Percentiles rank a stretch among this genome's conserved stretches.
phyloP scores from a whole-genome alignment of 2,113 vertebrate species.

The Spheniscus mendiculus region DNA sequence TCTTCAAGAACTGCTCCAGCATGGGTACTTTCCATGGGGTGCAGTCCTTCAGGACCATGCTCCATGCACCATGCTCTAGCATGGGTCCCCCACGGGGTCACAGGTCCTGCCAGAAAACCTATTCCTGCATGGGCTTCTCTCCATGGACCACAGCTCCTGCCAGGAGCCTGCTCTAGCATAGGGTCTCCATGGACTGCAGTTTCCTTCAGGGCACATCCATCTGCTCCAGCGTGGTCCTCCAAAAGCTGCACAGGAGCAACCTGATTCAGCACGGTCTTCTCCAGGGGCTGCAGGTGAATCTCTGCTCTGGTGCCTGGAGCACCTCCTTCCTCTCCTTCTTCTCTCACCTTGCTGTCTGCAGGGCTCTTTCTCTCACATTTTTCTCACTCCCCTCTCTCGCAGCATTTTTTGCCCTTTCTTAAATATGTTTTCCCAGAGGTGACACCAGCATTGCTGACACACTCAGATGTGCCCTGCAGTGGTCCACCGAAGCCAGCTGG shows the following conservation, averaged over 20 bases:
- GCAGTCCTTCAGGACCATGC: not conserved
- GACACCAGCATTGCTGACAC: not conserved
- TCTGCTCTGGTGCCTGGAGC: fast-evolving
- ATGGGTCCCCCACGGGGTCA: not conserved
- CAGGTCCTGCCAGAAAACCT: not conserved
- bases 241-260: not conserved
- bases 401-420: too few species aligned
- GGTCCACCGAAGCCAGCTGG: not conserved
- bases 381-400: too few species aligned
- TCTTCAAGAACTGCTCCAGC: too few species aligned
- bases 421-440: not conserved
- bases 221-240: not conserved
- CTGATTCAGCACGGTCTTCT: not conserved
- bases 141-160: not conserved
- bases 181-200: not conserved
- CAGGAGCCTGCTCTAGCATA: not conserved
- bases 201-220: not conserved
- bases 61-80: too few species aligned
- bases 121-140: not conserved
- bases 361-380: not conserved
- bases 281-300: not conserved
- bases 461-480: not conserved
- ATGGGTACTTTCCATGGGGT: not conserved
- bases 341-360: not conserved
- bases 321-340: fast-evolving